Base-by-base conservation (phyloP, 2,797 vertebrate species). In the Hirundo rustica region DNA sequence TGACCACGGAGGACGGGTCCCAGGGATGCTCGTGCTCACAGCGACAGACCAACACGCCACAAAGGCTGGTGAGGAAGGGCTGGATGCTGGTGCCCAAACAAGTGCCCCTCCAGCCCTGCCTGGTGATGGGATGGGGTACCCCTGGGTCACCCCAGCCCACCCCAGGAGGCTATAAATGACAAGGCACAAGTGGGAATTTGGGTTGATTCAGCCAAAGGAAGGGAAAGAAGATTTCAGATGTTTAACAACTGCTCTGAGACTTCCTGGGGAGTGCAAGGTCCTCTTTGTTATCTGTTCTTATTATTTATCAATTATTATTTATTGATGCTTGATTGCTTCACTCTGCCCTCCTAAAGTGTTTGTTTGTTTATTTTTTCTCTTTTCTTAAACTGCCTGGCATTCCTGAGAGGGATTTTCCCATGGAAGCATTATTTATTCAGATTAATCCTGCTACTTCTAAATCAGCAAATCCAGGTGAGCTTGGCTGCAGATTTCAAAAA, bases 31-130 rank as follows among this genome's bases (percentile, higher is more conserved):
- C 3, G 0, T 27, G 40, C 40, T 2, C 1, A 2, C 40, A 1
- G 25, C 0, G 22, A 45, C 0, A 7, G 32, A 10, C 26, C 14
- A 15, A 54, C 47, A 1, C 5, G 0, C 16, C 3, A 0, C 34
- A 2, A 20, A 11, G 27, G 53, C 26, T 45, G 50, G 4, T 1
- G 1, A 53, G 50, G 30, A 79, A 26, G 44, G 45, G 21, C 4
- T 19, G 27, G 16, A 10, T 27, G 9, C 17, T 55, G 47, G 26
- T 67, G 7, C 42, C 26, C 73, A 12, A 29, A 21, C 2, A 27
- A 22, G 15, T 5, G 12, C 20, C 38, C 42, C 76, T 64, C 29
- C 19, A 25, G 58, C 30, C 54, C 60, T 25, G 12, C 45, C 53
- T 61, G 66, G n/a, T 11, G 62, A 50, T 1, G 3, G 36, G 34